These are phyloP conservation scores for Drosophila neotestacea DNA, from an alignment of 2,888 invertebrate species.

Conservation along the genomic window DNA sequence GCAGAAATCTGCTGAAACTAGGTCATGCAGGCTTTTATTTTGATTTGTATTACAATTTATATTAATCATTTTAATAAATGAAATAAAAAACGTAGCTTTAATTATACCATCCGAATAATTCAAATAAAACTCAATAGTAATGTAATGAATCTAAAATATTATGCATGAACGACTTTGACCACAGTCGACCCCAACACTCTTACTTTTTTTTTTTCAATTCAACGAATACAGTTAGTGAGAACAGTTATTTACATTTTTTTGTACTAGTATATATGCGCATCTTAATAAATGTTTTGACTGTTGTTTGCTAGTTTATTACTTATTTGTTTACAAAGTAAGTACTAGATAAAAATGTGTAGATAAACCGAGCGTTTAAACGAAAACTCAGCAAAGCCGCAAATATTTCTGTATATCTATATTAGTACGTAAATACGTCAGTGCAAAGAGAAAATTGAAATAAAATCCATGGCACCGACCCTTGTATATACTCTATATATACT, in stretches of 20 bases:
- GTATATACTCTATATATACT: constrained; percentile 13
- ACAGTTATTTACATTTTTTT: constrained; percentile 20
- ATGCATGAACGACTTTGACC: background rate
- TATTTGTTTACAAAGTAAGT: constrained; percentile 45
- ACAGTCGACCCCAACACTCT: background rate
- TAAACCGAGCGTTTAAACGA: constrained; percentile 38
- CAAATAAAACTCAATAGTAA: background rate
- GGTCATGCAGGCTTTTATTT: too few relatives aligned
- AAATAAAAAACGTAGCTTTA: too few relatives aligned
- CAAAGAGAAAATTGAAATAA: constrained; percentile 15
- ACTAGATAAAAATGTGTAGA: constrained; percentile 56
- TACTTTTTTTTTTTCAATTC: constrained; percentile 3
- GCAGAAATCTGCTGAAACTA: too few relatives aligned
- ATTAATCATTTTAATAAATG: too few relatives aligned
- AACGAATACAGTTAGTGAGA: constrained; percentile 3
- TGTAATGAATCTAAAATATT: background rate
- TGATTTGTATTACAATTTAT: too few relatives aligned
- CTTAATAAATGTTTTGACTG: constrained; percentile 46
- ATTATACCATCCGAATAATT: too few relatives aligned
- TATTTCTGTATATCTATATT: constrained; percentile 12
- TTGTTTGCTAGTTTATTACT: constrained; percentile 43
- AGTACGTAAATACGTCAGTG: constrained; percentile 34
- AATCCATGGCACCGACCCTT: constrained; percentile 3
- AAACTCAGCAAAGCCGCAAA: constrained; percentile 35
- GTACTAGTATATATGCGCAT: constrained; percentile 24